Percentiles rank a stretch among this genome's conserved stretches.
Conservation (phyloP, 2,888 invertebrate species). For the Plebejus argus region DNA sequence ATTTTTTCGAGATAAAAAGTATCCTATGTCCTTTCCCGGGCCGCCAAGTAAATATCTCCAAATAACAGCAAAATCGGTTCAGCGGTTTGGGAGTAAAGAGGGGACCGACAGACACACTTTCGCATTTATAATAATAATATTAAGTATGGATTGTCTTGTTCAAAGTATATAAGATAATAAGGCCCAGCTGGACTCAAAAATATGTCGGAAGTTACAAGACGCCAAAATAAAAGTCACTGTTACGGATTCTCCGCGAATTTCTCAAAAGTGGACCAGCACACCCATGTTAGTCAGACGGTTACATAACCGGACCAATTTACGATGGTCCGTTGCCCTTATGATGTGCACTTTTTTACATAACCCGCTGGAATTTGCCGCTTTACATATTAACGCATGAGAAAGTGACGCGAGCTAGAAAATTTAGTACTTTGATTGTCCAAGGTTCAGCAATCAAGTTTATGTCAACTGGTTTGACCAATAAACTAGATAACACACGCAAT, state of each 20-base stretch:
- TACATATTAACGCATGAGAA: slow-evolving; percentile 16
- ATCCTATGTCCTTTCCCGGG: too few relatives aligned
- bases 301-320: background rate
- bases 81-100: too few relatives aligned
- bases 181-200: background rate
- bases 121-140: too few relatives aligned
- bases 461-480: background rate
- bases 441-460: background rate
- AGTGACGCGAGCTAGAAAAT: background rate
- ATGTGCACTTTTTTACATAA: slow-evolving; percentile 4
- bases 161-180: background rate
- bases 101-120: too few relatives aligned
- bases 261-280: slow-evolving; percentile 14
- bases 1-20: too few relatives aligned
- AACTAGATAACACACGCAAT: too few relatives aligned
- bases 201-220: background rate
- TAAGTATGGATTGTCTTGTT: background rate
- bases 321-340: slow-evolving; percentile 10
- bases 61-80: too few relatives aligned
- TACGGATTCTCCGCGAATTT: slow-evolving; percentile 21
- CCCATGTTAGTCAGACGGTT: slow-evolving; percentile 12
- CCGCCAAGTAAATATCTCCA: too few relatives aligned
- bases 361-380: slow-evolving; percentile 7
- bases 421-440: background rate
- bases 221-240: slow-evolving; percentile 9